Base-by-base conservation (phyloP, 1,140 invertebrate species). In the Pseudomyrmex sp. region DNA sequence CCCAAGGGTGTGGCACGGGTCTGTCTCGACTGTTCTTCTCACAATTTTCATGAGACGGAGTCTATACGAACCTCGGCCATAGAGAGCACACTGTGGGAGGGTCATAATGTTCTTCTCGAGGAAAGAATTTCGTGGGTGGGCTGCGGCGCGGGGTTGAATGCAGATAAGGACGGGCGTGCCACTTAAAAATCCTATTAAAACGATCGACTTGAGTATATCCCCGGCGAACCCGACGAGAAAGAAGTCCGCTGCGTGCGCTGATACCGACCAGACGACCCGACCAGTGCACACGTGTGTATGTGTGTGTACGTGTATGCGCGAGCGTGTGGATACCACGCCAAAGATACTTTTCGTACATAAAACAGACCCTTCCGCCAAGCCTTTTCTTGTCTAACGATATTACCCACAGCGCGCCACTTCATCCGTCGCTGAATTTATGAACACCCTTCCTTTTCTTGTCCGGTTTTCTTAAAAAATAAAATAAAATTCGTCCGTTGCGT, bases 121-220 rank as follows among this genome's bases (percentile, higher is more conserved):
- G 65, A 87, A 88, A 56, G 84, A 88, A 88, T 87, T 85, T 88
- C 83, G 83, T 88, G 87, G 87, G 87, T 88, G 87, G 87, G 76
- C 87, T 68, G 61, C 44, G 50, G 61, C 44, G 50, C 52, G 44
- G 83, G 86, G 79, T 84, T 83, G 79, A 75, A 87, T 82, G 80
- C 54, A 90, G 88, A 90, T 89, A 89, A 90, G 86, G 80, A 52
- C 83, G 44, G 56, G 48, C 68, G 68, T 65, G 75, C 82, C 88
- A 88, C 88, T 90, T 88, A 89, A 85, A 86, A 86, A 74, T 86
- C 86, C 88, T 88, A 90, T 89, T 90, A 90, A 85, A 89, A 83
- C 83, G 82, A 90, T 88, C 89, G 76, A 79, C 75, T 85, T 44
- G 75, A 82, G 87, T 82, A 59, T 75, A 70, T 61, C 65, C 65